Conservation (phyloP, 64 coral and sea anemone genomes). For the Actinia tenebrosa region DNA sequence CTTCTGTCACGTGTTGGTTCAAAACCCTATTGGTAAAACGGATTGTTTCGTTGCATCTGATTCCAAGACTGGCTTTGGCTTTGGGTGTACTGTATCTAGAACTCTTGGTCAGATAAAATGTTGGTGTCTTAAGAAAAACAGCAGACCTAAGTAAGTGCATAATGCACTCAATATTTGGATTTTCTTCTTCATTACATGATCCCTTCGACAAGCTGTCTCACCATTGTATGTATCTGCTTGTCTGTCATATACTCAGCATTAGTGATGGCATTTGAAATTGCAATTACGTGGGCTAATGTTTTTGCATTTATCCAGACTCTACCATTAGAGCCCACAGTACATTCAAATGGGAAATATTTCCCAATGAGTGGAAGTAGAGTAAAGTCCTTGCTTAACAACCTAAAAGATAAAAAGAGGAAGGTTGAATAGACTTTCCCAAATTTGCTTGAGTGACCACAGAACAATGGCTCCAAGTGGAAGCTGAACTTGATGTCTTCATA, state of each 20-base stretch:
- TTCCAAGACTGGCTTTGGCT: too few relatives aligned
- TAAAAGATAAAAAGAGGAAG: not conserved
- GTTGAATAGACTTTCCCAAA: not conserved
- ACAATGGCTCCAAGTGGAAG: too few relatives aligned
- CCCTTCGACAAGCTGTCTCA: slow-evolving; percentile 67
- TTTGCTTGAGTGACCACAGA: too few relatives aligned
- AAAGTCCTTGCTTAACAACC: slow-evolving; percentile 72
- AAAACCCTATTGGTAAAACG: too few relatives aligned
- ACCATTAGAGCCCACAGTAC: slow-evolving; percentile 86
- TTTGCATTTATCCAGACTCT: slow-evolving; percentile 81
- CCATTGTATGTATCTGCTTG: slow-evolving; percentile 71
- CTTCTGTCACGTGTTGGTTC: too few relatives aligned
- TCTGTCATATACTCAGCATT: slow-evolving; percentile 87
- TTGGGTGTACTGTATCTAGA: too few relatives aligned
- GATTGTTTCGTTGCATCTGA: too few relatives aligned
- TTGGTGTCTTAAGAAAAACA: too few relatives aligned
- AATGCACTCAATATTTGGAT: too few relatives aligned
- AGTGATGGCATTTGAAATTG: slow-evolving; percentile 76
- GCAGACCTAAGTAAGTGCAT: too few relatives aligned
- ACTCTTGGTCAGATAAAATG: too few relatives aligned
- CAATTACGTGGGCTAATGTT: slow-evolving; percentile 43
- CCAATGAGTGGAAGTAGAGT: slow-evolving; percentile 69
- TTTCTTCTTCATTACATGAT: slow-evolving; percentile 12
- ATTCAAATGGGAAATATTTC: slow-evolving; percentile 93
- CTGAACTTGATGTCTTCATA: too few relatives aligned